These are phyloP conservation scores for Acanthurus lineatus DNA, from an alignment of 2,797 vertebrate species.

Conservation along the genomic window DNA sequence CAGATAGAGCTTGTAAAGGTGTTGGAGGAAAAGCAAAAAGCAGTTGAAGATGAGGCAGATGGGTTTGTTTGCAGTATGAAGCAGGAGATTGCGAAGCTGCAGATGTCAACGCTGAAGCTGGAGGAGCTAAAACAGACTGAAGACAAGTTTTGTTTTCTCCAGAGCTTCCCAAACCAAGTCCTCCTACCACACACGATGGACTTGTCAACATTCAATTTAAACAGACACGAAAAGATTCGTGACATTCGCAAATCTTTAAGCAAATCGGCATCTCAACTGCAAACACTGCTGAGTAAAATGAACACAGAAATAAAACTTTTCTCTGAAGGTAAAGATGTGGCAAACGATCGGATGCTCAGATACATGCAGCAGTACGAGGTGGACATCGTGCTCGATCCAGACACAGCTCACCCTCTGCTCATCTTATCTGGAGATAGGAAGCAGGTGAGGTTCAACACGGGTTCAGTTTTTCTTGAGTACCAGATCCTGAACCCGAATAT, in stretches of 20 bases:
- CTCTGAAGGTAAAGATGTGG: not conserved
- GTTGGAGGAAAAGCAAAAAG: slow-evolving; percentile 59
- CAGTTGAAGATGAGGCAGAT: slow-evolving; percentile 37
- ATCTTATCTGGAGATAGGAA: slow-evolving; percentile 47
- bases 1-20: slow-evolving; percentile 24
- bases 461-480: not conserved
- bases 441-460: slow-evolving; percentile 46
- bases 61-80: slow-evolving; percentile 31
- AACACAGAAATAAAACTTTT: slow-evolving; percentile 18
- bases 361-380: slow-evolving; percentile 40
- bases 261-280: slow-evolving; percentile 33
- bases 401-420: slow-evolving; percentile 63
- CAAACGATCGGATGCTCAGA: not conserved
- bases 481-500: not conserved
- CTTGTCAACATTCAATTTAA: slow-evolving; percentile 20
- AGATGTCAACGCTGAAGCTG: not conserved
- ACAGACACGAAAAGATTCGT: slow-evolving; percentile 15
- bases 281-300: slow-evolving; percentile 21
- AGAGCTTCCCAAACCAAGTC: not conserved
- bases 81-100: slow-evolving; percentile 56
- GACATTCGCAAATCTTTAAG: slow-evolving; percentile 15
- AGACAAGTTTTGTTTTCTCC: slow-evolving; percentile 58
- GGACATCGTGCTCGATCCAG: slow-evolving; percentile 48
- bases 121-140: slow-evolving; percentile 43
- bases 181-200: slow-evolving; percentile 26